Percentiles rank a stretch among this genome's conserved stretches.
These are phyloP conservation scores for Xenotilapia longispinis DNA, from an alignment of 2,113 vertebrate genomes.

Conservation along the genomic window DNA sequence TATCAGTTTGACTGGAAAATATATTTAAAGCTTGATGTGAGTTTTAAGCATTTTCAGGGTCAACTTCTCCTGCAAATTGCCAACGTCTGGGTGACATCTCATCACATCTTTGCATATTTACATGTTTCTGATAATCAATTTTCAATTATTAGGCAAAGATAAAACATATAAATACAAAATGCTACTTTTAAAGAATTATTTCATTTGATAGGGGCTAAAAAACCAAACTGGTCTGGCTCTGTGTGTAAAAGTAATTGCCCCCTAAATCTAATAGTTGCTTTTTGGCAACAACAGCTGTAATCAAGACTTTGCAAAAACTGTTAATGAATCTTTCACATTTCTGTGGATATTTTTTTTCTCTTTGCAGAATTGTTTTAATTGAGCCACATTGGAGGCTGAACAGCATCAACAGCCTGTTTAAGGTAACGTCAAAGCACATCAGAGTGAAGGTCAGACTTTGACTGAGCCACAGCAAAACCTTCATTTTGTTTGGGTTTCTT, in stretches of 20 bases:
- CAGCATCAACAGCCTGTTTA: background rate
- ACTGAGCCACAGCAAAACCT: background rate
- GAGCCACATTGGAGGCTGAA: background rate
- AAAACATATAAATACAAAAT: background rate
- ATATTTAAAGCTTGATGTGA: background rate
- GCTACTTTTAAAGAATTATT: background rate
- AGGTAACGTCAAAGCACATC: background rate
- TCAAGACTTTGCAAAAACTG: background rate
- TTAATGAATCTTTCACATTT: background rate
- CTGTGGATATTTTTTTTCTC: background rate
- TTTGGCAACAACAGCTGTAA: background rate
- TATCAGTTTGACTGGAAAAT: background rate
- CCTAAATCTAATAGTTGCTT: background rate
- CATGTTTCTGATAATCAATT: background rate
- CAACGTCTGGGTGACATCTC: background rate
- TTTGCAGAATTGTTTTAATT: background rate
- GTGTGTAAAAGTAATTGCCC: background rate
- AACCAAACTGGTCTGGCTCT: background rate
- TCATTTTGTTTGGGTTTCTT: fast-evolving
- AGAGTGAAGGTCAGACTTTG: background rate
- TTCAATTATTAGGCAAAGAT: background rate
- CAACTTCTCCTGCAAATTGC: background rate
- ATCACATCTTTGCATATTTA: background rate
- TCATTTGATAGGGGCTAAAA: background rate
- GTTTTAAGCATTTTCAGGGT: background rate